A percentile compares a stretch with the other conserved stretches of the same genome.
These are phyloP conservation scores for Enteromius radiatus DNA, from an alignment of 2,797 vertebrate genomes.

Conservation along the genomic window DNA sequence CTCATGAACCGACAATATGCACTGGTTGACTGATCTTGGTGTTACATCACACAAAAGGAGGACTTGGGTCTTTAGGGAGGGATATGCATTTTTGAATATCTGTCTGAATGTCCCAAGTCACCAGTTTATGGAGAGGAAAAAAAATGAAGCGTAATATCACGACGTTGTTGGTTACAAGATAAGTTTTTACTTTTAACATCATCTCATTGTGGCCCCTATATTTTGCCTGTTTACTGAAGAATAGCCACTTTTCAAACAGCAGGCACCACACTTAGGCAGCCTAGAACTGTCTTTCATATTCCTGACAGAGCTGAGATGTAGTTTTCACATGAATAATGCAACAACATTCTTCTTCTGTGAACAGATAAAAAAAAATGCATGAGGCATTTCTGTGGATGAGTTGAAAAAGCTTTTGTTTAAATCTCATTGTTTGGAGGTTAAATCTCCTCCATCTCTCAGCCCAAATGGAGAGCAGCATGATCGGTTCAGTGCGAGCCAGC, in stretches of 20 bases:
- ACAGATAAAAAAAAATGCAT: constrained; percentile 50
- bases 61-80: background rate
- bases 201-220: constrained; percentile 3
- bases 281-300: constrained; percentile 39
- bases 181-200: background rate
- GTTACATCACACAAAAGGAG: background rate
- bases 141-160: background rate
- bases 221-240: constrained; percentile 37
- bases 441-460: constrained; percentile 44
- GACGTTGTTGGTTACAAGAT: background rate
- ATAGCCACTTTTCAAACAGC: constrained; percentile 31
- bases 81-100: background rate
- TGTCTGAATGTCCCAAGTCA: background rate
- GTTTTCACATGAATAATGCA: constrained; percentile 54
- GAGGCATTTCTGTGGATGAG: constrained; percentile 36
- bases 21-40: constrained; percentile 32
- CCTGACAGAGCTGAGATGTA: constrained; percentile 45
- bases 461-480: constrained; percentile 32
- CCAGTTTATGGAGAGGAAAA: background rate
- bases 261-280: constrained; percentile 12
- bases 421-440: constrained; percentile 45
- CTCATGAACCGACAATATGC: background rate
- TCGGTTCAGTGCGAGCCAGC: background rate
- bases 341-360: constrained; percentile 42
- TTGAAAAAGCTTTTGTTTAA: constrained; percentile 56